phyloP scores from a whole-genome alignment of 2,113 vertebrate species.

The Ellobius talpinus region DNA sequence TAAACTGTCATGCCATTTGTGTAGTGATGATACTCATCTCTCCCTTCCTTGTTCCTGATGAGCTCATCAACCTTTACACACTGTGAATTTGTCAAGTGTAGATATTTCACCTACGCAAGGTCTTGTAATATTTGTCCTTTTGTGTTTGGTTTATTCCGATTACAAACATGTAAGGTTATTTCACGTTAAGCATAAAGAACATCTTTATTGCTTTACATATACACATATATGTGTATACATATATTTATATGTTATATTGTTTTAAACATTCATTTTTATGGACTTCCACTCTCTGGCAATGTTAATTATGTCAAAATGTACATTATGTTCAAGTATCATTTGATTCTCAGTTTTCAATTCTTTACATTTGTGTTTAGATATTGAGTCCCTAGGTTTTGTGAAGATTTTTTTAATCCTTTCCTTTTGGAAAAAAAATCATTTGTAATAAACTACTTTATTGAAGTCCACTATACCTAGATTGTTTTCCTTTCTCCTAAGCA shows the following conservation, averaged over 20 bases:
- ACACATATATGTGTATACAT: neutral
- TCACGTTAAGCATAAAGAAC: neutral
- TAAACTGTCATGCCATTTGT: neutral
- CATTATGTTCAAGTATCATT: neutral
- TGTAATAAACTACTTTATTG: neutral
- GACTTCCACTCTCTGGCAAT: neutral
- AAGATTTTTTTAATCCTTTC: neutral
- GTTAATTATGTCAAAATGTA: neutral
- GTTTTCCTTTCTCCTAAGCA: neutral
- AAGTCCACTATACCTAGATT: neutral
- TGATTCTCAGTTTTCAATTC: neutral
- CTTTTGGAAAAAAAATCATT: neutral
- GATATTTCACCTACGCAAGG: neutral
- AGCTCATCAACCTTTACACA: neutral
- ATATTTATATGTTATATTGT: neutral
- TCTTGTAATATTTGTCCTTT: neutral
- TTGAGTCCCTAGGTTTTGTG: neutral
- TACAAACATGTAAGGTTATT: neutral
- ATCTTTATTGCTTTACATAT: neutral
- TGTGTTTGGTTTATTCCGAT: neutral
- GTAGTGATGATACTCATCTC: neutral
- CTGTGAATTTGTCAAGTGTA: neutral
- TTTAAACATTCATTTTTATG: neutral
- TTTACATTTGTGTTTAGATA: neutral
- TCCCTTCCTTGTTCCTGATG: neutral